Evolutionary conservation across 2,113 vertebrate genomes (phyloP).

Genomic region (Amblyornis subalaris): DNA sequence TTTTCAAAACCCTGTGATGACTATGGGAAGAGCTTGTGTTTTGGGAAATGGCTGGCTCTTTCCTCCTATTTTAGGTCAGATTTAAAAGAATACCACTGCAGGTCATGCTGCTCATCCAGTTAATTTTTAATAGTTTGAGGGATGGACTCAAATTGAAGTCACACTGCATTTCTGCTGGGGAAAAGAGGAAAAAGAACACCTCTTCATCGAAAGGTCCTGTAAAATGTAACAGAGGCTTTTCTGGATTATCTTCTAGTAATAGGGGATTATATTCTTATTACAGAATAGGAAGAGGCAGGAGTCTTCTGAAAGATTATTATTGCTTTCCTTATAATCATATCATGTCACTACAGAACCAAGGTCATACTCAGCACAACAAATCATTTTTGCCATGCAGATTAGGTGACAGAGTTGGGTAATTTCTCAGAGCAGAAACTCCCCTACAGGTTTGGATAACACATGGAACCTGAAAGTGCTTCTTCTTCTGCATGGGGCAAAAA

Average conservation of each 20-base stretch:
- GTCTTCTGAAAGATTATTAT: neutral
- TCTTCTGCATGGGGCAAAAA: neutral
- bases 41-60: neutral
- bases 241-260: neutral
- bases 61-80: neutral
- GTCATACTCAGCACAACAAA: neutral
- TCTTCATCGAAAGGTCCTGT: neutral
- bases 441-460: neutral
- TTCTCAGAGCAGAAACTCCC: neutral
- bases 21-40: neutral
- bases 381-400: neutral
- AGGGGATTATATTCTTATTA: neutral
- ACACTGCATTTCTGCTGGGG: neutral
- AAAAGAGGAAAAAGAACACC: neutral
- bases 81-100: neutral
- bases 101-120: neutral
- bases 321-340: neutral
- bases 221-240: neutral
- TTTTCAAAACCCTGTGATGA: neutral
- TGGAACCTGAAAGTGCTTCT: neutral
- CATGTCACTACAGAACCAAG: neutral
- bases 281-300: neutral
- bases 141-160: neutral
- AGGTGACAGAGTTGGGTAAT: neutral
- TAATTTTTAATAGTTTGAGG: neutral